These are phyloP conservation scores for Orthosia incerta DNA, from an alignment of 2,888 invertebrate genomes.

Conservation along the genomic window DNA sequence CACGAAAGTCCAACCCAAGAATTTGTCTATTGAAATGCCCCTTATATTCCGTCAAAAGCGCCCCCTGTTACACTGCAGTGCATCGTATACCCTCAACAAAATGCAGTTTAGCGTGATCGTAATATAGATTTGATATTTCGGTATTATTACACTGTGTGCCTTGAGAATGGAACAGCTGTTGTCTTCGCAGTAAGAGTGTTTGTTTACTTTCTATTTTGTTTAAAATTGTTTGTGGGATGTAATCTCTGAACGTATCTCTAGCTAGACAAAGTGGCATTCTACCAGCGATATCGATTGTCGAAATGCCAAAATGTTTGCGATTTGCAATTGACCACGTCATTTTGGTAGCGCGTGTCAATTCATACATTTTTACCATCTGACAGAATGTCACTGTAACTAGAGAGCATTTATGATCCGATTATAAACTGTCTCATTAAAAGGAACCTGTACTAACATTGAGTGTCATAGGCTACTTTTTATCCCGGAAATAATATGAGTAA, in stretches of 20 bases:
- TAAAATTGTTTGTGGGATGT: neutral
- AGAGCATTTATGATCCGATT: too few species aligned
- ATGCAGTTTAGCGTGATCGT: conserved; percentile 68
- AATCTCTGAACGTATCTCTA: too few species aligned
- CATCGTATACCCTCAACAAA: conserved; percentile 69
- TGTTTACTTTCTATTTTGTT: conserved; percentile 4
- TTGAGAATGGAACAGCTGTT: conserved; percentile 43
- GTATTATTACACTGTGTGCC: conserved; percentile 35
- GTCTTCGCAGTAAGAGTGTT: neutral
- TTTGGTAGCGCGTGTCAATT: too few species aligned
- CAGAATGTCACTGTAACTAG: too few species aligned
- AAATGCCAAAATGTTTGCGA: neutral
- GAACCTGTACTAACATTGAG: too few species aligned
- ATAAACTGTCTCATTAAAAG: too few species aligned
- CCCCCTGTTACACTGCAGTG: conserved; percentile 69
- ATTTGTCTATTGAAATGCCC: conserved; percentile 79
- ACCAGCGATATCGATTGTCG: neutral
- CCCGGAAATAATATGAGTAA: too few species aligned
- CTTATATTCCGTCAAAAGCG: conserved; percentile 68
- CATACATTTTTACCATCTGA: too few species aligned
- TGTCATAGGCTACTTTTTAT: too few species aligned
- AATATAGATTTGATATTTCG: conserved; percentile 57
- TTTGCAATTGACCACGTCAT: too few species aligned
- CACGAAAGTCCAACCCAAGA: conserved; percentile 67
- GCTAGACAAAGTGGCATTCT: neutral